phyloP scores from a whole-genome alignment of 1,140 invertebrate species.

The Pseudomyrmex cubaensis region DNA sequence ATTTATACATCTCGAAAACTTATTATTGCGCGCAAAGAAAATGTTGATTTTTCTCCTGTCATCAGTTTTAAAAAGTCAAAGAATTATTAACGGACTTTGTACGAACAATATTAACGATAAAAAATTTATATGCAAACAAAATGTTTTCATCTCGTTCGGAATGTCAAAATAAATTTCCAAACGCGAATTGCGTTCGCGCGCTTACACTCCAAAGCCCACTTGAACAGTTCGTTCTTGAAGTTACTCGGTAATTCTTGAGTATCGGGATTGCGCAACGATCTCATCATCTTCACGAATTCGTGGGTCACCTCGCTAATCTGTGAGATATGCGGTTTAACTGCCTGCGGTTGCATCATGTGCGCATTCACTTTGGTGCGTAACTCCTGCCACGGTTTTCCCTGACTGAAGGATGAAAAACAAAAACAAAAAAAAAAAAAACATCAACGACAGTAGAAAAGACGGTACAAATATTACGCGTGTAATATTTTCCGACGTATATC shows the following conservation, averaged over 20 bases:
- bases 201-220: constrained; percentile 89
- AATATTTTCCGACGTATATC: background rate
- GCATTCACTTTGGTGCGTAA: constrained; percentile 85
- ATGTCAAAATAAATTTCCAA: background rate
- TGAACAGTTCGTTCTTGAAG: constrained; percentile 88
- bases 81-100: no score
- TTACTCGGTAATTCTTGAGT: constrained; percentile 85
- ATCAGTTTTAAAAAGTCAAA: no score
- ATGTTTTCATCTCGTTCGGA: background rate
- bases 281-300: constrained; percentile 86
- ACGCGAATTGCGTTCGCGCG: background rate
- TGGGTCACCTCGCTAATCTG: constrained; percentile 84
- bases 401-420: constrained; percentile 77
- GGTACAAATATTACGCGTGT: background rate
- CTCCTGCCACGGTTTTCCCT: constrained; percentile 86
- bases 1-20: no score
- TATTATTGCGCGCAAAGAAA: background rate
- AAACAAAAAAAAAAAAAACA: background rate
- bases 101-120: background rate
- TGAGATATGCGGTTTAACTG: constrained; percentile 83
- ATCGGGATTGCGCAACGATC: constrained; percentile 83
- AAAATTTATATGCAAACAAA: background rate
- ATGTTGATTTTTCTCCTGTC: no score
- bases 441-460: background rate
- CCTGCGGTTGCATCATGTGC: constrained; percentile 85